Percentiles rank a stretch among this genome's conserved stretches.
These are phyloP conservation scores for Anthopleura sola DNA, from an alignment of 64 coral and sea anemone genomes.

Conservation along the genomic window DNA sequence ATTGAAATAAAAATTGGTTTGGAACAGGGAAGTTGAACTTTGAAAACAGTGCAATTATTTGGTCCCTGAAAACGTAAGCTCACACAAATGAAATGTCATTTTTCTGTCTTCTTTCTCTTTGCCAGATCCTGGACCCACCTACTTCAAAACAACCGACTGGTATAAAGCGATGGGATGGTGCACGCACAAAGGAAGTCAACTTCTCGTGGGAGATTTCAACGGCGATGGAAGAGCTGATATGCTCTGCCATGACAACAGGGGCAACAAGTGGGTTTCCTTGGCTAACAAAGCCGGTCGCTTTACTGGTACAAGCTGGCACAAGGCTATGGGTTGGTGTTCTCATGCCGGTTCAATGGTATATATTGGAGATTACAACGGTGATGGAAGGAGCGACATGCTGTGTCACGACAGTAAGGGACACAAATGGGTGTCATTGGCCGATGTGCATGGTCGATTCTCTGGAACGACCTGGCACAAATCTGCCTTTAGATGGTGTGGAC, in stretches of 20 bases:
- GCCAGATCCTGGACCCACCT: background rate
- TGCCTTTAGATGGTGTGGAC: too few relatives aligned
- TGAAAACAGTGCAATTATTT: too few relatives aligned
- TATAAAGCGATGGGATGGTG: background rate
- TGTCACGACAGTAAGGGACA: background rate
- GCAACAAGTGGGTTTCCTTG: background rate
- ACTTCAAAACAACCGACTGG: background rate
- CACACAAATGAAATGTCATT: too few relatives aligned
- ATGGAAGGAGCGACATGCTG: background rate
- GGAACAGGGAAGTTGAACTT: too few relatives aligned
- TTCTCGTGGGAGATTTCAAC: background rate
- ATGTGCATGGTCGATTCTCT: too few relatives aligned
- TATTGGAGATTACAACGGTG: constrained; percentile 14
- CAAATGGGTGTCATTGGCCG: too few relatives aligned
- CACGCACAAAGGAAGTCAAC: background rate
- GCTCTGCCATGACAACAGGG: background rate
- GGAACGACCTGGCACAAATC: too few relatives aligned
- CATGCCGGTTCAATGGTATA: background rate
- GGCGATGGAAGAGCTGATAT: constrained; percentile 14
- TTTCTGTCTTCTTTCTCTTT: too few relatives aligned
- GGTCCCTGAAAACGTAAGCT: too few relatives aligned
- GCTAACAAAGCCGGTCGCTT: background rate
- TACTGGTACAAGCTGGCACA: background rate
- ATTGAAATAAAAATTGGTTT: too few relatives aligned
- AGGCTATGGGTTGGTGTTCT: background rate